Percentiles rank a stretch among this genome's conserved stretches.
These are phyloP conservation scores for Campodea augens DNA, from an alignment of 1,140 invertebrate genomes.

Conservation along the genomic window DNA sequence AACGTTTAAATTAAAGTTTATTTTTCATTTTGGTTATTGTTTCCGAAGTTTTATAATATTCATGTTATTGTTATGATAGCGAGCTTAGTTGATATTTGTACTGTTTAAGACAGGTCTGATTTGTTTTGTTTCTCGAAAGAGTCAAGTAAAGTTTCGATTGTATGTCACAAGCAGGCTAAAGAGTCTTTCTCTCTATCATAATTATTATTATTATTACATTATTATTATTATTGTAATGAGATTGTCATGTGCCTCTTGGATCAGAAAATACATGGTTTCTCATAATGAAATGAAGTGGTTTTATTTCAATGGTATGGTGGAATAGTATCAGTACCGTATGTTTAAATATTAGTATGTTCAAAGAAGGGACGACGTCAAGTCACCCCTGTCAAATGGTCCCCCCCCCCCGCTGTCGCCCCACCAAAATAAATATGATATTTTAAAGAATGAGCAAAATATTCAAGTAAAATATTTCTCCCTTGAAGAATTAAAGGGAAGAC, in stretches of 20 bases:
- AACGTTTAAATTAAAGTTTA: neutral
- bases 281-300: too few relatives aligned
- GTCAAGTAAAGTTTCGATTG: neutral
- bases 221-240: neutral
- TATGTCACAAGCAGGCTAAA: neutral
- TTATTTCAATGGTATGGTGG: too few relatives aligned
- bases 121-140: neutral
- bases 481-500: too few relatives aligned
- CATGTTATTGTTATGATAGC: neutral
- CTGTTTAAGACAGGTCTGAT: neutral
- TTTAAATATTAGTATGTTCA: too few relatives aligned
- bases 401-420: too few relatives aligned
- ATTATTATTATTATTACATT: neutral
- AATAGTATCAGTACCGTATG: too few relatives aligned
- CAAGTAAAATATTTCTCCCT: too few relatives aligned
- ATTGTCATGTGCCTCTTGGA: neutral
- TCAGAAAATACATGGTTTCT: conserved; percentile 1
- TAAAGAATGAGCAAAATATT: too few relatives aligned
- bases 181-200: too few relatives aligned
- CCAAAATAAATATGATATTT: too few relatives aligned
- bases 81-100: neutral
- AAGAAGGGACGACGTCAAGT: too few relatives aligned
- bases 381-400: too few relatives aligned
- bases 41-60: neutral
- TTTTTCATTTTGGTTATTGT: neutral